phyloP scores from a whole-genome alignment of 2,113 vertebrate genomes.

The Melospiza melodia region DNA sequence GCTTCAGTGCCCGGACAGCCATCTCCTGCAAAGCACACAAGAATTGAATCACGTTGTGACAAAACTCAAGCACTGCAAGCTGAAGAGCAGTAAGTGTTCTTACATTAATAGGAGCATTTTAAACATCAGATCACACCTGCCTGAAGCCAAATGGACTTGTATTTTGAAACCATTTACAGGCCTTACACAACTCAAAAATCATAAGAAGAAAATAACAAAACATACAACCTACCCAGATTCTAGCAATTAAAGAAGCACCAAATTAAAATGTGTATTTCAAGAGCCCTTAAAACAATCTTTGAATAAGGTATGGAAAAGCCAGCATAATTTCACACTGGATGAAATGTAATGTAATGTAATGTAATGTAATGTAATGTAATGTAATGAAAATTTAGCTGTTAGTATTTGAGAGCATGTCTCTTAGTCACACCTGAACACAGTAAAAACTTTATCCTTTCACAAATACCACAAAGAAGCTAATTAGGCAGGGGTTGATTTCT shows the following conservation, averaged over 20 bases:
- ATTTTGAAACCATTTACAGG: not conserved
- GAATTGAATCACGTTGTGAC: not conserved
- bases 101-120: not conserved
- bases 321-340: not conserved
- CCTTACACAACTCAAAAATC: not conserved
- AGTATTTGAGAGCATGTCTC: not conserved
- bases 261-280: not conserved
- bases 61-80: not conserved
- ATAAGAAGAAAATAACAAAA: not conserved
- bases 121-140: not conserved
- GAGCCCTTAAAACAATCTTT: not conserved
- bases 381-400: not conserved
- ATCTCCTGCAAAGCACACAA: conserved; percentile 84
- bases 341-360: not conserved
- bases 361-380: not conserved
- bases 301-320: not conserved
- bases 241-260: not conserved
- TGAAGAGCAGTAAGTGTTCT: not conserved
- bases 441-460: not conserved
- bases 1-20: conserved; percentile 94
- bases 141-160: not conserved
- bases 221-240: not conserved
- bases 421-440: not conserved
- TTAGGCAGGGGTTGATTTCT: not conserved
- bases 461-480: not conserved